Base-by-base conservation (phyloP, 1,140 invertebrate species). In the Ditylenchus dipsaci region DNA sequence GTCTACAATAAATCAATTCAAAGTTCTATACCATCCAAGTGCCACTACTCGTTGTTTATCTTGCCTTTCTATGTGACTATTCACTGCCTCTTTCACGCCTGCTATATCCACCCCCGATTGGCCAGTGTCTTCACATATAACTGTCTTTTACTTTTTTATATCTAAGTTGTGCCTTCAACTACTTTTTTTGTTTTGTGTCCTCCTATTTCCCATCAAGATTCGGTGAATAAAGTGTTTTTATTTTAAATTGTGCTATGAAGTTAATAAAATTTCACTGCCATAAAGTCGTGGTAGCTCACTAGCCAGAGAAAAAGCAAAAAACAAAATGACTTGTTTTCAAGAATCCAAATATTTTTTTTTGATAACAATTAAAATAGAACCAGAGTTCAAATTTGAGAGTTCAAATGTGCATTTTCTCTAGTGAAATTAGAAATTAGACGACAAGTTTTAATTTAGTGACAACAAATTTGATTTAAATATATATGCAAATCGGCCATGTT, bases 161-260 rank as follows among this genome's bases (percentile, higher is more conserved):
- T 29, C 19, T 15, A 3, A 61, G 19, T 29, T 61, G 7, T 29
- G 26, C 30, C 30, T 61, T 19, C 27, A 61, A 17, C n/a, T 57
- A 26, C 21, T 19, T 26, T 26, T 61, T 11, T 15, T 30, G 26
- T 27, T 61, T 19, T 33, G 21, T 30, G 27, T 38, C 19, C 26
- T 29, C 30, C 11, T 33, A 29, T 19, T 61, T 26, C 15, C 49
- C 49, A 19, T 53, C 49, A 26, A 61, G 59, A 61, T 61, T 61
- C 59, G 59, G 59, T 61, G 59, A 61, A 61, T 61, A 61, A 61
- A 61, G 21, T 21, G 21, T 57, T 57, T 19, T 57, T 26, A 26
- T 26, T 57, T 21, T 38, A 38, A 38, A 38, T 3, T 38, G 11
- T 26, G 49, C 17, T 7, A 26, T 7, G 17, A 17, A 53, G n/a